These are phyloP conservation scores for Ganaspis brasiliensis DNA, from an alignment of 2,888 invertebrate genomes.

Conservation along the genomic window DNA sequence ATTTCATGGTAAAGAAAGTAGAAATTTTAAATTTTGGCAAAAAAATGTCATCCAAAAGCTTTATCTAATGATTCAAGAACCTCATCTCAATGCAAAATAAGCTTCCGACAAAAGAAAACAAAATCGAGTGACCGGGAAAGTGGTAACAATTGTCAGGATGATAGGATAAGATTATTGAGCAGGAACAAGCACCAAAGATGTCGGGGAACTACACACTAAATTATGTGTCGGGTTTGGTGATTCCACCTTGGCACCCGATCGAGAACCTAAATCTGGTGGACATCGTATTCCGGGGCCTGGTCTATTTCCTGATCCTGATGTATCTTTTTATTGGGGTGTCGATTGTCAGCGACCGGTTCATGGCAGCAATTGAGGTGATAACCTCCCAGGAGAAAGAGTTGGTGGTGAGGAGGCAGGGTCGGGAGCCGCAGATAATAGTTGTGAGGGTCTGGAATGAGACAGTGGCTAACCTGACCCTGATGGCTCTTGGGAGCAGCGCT, in stretches of 20 bases:
- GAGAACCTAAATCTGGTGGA: slow-evolving; percentile 89
- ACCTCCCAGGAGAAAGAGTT: slow-evolving; percentile 98
- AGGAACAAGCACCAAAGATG: slow-evolving; percentile 65
- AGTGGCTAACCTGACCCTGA: slow-evolving; percentile 98
- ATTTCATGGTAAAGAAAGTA: no score
- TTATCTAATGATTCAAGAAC: no score
- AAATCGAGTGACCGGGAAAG: not conserved
- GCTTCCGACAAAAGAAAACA: no score
- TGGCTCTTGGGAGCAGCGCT: slow-evolving; percentile 99
- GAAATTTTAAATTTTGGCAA: no score
- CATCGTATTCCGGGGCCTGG: slow-evolving; percentile 91
- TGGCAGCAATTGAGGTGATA: slow-evolving; percentile 99
- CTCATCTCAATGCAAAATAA: no score
- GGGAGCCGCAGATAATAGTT: slow-evolving; percentile 92
- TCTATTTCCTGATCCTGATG: slow-evolving; percentile 93
- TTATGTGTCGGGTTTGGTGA: slow-evolving; percentile 92
- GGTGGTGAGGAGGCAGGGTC: slow-evolving; percentile 93
- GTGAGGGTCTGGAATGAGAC: slow-evolving; percentile 99
- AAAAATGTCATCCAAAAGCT: no score
- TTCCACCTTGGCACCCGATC: slow-evolving; percentile 95
- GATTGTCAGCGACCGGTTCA: slow-evolving; percentile 99
- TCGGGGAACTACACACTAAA: slow-evolving; percentile 73
- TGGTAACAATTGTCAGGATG: not conserved
- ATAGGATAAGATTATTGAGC: not conserved
- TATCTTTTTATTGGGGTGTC: slow-evolving; percentile 99